Evolutionary conservation across 2,797 vertebrate genomes (phyloP).

Genomic region (Diplodus sargus): DNA sequence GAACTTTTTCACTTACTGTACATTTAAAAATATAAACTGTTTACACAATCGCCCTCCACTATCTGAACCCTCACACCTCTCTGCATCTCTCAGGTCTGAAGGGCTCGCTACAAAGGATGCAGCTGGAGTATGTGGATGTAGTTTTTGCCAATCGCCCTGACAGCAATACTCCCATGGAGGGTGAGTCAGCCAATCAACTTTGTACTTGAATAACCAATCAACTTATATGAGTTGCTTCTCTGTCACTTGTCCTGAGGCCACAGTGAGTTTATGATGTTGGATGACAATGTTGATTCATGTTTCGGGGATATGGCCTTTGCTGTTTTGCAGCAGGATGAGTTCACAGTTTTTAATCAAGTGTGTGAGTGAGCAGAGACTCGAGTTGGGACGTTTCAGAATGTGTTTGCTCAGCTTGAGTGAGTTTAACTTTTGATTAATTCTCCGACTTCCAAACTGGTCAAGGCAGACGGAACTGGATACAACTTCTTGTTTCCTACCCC

Average conservation of each 20-base stretch:
- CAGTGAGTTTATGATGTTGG: neutral
- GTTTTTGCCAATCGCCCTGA: slow-evolving; percentile 97
- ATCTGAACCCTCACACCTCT: neutral
- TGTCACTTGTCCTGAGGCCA: neutral
- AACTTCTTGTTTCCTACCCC: neutral
- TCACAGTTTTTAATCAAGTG: neutral
- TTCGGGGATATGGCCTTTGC: neutral
- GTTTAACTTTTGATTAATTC: neutral
- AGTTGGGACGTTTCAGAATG: too few relatives aligned
- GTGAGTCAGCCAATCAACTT: slow-evolving; percentile 81
- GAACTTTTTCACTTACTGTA: neutral
- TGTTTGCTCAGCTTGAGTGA: neutral
- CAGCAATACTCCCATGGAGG: slow-evolving; percentile 98
- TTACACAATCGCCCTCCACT: neutral
- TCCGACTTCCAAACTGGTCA: slow-evolving; percentile 1
- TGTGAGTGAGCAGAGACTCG: neutral
- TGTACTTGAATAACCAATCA: neutral
- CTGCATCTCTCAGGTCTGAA: slow-evolving; percentile 88
- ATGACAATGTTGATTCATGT: neutral
- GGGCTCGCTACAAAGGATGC: slow-evolving; percentile 95
- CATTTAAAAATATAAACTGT: neutral
- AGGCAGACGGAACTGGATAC: neutral
- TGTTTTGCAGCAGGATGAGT: neutral
- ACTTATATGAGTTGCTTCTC: neutral
- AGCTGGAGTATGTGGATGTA: slow-evolving; percentile 96